These are phyloP conservation scores for Adineta ricciae DNA, from an alignment of 2,888 invertebrate genomes.

Conservation along the genomic window DNA sequence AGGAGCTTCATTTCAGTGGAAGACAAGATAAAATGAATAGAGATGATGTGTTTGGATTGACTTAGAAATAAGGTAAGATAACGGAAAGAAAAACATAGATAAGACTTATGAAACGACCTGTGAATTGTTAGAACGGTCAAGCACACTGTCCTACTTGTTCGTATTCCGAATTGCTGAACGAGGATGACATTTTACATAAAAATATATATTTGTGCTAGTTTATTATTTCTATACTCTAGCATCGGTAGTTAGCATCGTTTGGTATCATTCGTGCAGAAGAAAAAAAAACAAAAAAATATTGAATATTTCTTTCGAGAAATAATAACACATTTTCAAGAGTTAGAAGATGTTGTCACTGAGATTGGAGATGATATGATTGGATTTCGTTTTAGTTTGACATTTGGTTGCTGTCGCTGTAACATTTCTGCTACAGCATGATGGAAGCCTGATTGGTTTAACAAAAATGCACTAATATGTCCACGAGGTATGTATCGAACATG, in stretches of 20 bases:
- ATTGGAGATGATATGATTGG: neutral
- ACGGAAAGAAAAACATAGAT: neutral
- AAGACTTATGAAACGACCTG: no score
- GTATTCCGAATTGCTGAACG: no score
- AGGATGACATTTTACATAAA: no score
- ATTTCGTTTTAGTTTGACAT: neutral
- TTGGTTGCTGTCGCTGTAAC: neutral
- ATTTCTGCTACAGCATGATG: neutral
- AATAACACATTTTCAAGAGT: neutral
- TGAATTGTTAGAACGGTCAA: no score
- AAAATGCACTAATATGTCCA: slow-evolving; percentile 31
- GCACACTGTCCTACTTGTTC: no score
- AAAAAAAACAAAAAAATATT: neutral
- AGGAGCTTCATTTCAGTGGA: neutral
- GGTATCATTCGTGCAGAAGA: neutral
- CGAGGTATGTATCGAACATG: slow-evolving; percentile 24
- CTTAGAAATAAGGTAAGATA: neutral
- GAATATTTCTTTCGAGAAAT: neutral
- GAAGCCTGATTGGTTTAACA: slow-evolving; percentile 21
- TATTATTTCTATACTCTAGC: neutral
- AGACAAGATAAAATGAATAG: neutral
- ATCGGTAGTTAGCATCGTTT: neutral
- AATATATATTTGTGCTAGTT: neutral
- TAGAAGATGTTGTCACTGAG: neutral
- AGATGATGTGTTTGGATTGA: neutral